Percentiles rank a stretch among this genome's conserved stretches.
Conservation (phyloP, 2,888 invertebrate genomes). For the Hyposoter didymator region DNA sequence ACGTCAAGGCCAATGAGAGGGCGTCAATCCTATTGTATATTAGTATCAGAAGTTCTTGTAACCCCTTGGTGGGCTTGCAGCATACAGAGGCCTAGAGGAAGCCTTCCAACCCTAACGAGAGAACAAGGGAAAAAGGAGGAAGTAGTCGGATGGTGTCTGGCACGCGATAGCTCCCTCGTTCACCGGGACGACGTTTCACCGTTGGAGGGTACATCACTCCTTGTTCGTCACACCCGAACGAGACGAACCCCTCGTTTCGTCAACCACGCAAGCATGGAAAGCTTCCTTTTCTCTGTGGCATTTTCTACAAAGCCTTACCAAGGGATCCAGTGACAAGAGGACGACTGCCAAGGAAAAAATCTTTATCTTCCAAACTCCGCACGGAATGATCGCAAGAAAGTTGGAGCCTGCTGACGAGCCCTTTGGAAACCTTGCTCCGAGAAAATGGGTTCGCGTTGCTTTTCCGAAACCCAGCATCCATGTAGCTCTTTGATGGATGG, state of each 20-base stretch:
- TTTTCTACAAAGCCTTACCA: slow-evolving; percentile 1
- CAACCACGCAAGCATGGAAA: slow-evolving; percentile 28
- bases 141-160: slow-evolving; percentile 20
- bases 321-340: slow-evolving; percentile 11
- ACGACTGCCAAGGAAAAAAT: slow-evolving; percentile 37
- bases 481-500: slow-evolving; percentile 67
- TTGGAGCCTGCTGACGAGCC: slow-evolving; percentile 10
- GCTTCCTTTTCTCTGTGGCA: slow-evolving; percentile 16
- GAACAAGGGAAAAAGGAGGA: slow-evolving; percentile 33
- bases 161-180: slow-evolving; percentile 38
- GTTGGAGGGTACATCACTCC: slow-evolving; percentile 68
- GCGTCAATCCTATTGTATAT: slow-evolving; percentile 68
- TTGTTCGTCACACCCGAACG: slow-evolving; percentile 67
- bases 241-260: slow-evolving; percentile 51
- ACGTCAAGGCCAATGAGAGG: slow-evolving; percentile 67
- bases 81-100: slow-evolving; percentile 4
- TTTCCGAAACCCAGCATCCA: slow-evolving; percentile 34
- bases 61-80: slow-evolving; percentile 64
- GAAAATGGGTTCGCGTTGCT: slow-evolving; percentile 52
- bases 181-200: slow-evolving; percentile 47
- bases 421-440: slow-evolving; percentile 27
- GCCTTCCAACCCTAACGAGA: slow-evolving; percentile 37
- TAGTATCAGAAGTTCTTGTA: slow-evolving; percentile 48
- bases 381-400: slow-evolving; percentile 30
- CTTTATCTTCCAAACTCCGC: slow-evolving; percentile 35